Conservation (phyloP, 2,113 vertebrate genomes). For the Struthio camelus region DNA sequence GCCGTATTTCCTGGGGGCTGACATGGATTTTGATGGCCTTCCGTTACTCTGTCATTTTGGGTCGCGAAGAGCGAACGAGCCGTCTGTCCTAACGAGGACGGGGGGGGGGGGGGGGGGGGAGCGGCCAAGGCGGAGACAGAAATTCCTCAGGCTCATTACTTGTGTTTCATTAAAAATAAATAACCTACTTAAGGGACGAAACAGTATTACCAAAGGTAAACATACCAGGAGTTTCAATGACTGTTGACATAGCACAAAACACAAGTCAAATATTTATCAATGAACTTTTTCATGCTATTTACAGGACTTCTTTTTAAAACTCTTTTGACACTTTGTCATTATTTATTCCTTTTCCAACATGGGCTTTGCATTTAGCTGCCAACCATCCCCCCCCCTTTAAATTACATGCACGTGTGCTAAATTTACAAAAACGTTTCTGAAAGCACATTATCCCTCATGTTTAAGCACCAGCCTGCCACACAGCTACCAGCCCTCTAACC, state of each 20-base stretch:
- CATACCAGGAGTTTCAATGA: neutral
- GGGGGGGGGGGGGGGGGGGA: no score
- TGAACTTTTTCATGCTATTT: conserved; percentile 28
- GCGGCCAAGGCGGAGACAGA: neutral
- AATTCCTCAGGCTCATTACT: neutral
- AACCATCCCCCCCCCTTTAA: neutral
- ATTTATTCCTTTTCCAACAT: conserved; percentile 11
- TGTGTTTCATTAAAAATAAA: conserved; percentile 52
- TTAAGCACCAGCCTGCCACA: conserved; percentile 8
- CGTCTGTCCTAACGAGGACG: neutral
- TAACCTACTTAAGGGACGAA: neutral
- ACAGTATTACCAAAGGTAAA: conserved; percentile 37
- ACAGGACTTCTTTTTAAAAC: neutral
- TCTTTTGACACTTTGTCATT: conserved; percentile 10
- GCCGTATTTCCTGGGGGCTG: neutral
- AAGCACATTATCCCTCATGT: conserved; percentile 1
- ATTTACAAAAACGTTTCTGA: neutral
- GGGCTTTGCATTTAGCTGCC: neutral
- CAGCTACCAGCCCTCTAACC: conserved; percentile 24
- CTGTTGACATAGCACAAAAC: conserved; percentile 47
- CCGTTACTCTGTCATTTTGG: neutral
- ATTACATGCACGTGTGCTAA: neutral
- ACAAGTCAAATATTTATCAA: conserved; percentile 37
- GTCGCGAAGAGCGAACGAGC: neutral
- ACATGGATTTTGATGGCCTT: neutral